phyloP scores from a whole-genome alignment of 1,140 invertebrate species.

The Kradibia gibbosae region DNA sequence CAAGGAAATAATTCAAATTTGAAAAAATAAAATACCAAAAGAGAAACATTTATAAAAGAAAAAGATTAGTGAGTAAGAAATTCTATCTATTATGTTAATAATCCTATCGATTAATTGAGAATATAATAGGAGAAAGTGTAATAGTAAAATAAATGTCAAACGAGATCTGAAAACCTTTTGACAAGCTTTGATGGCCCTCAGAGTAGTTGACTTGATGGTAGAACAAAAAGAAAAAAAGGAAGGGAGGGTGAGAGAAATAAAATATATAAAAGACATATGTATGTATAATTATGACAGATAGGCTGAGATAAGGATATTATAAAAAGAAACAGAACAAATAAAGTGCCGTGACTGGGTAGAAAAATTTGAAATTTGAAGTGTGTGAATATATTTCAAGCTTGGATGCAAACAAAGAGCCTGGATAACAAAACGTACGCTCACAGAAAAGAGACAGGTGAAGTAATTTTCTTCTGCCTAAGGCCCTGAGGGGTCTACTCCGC shows the following conservation, averaged over 20 bases:
- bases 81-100: neutral
- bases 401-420: conserved; percentile 64
- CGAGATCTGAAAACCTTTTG: neutral
- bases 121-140: neutral
- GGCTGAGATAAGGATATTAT: neutral
- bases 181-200: neutral
- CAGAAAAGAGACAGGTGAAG: conserved; percentile 58
- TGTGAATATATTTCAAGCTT: conserved; percentile 62
- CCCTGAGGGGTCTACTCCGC: conserved; percentile 47
- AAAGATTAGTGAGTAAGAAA: neutral
- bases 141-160: conserved; percentile 8
- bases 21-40: no score
- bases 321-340: conserved; percentile 53
- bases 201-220: conserved; percentile 3
- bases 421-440: conserved; percentile 64
- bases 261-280: neutral
- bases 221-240: conserved; percentile 50
- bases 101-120: neutral
- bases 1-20: no score
- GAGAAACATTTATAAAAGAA: neutral
- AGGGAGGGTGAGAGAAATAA: conserved; percentile 52
- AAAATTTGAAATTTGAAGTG: conserved; percentile 53
- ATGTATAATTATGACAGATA: neutral
- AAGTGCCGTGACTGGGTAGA: conserved; percentile 33
- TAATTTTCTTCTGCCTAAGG: conserved; percentile 55